These are phyloP conservation scores for Epinotia brunnichana DNA, from an alignment of 2,888 invertebrate genomes.

Conservation along the genomic window DNA sequence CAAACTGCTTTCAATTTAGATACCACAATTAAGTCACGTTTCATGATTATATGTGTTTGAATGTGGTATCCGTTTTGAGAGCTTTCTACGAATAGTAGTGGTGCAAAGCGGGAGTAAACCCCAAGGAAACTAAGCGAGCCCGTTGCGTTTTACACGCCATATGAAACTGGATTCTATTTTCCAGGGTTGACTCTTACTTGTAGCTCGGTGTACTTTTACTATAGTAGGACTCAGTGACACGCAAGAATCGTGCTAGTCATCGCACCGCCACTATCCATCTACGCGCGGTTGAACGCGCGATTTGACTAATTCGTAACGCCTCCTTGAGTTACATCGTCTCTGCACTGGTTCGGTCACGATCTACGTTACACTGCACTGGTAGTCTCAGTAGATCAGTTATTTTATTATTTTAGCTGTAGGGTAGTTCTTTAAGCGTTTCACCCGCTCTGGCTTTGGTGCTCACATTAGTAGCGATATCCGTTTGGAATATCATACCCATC, in stretches of 20 bases:
- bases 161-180: neutral
- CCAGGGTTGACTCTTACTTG: neutral
- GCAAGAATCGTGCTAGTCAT: neutral
- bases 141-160: neutral
- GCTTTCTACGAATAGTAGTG: neutral
- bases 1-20: neutral
- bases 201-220: neutral
- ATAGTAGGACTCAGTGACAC: neutral
- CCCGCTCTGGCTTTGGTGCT: no score
- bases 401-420: neutral
- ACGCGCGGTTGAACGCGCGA: neutral
- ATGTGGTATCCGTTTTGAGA: neutral
- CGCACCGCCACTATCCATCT: neutral
- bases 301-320: neutral
- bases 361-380: neutral
- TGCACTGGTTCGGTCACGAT: slow-evolving; percentile 4
- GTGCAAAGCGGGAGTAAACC: neutral
- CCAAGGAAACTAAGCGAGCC: neutral
- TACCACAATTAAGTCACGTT: neutral
- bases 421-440: neutral
- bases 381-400: neutral
- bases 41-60: neutral
- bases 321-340: neutral
- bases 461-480: no score
- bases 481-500: no score